Conservation (phyloP, 2,797 vertebrate species). For the Paedocypris micromegethes region DNA sequence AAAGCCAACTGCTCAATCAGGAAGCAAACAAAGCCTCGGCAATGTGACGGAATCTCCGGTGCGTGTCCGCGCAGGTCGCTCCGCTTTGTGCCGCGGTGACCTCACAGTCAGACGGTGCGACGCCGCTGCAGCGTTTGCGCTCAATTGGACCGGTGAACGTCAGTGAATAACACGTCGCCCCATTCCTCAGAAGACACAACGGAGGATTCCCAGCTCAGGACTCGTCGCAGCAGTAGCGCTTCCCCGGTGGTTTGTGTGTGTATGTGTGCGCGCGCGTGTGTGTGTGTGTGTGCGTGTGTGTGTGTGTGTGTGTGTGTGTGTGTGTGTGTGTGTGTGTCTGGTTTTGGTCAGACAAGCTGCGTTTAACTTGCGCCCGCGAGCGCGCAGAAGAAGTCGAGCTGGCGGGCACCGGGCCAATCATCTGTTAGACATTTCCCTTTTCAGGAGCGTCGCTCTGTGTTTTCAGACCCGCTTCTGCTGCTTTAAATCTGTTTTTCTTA, state of each 20-base stretch:
- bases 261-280: too few species aligned
- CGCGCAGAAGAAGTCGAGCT: slow-evolving; percentile 46
- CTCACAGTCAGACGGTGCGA: slow-evolving; percentile 45
- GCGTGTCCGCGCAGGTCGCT: slow-evolving; percentile 44
- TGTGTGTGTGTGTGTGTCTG: slow-evolving; percentile 22
- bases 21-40: slow-evolving; percentile 45
- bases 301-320: neutral
- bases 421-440: slow-evolving; percentile 73
- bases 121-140: slow-evolving; percentile 33
- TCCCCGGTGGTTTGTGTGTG: slow-evolving; percentile 40
- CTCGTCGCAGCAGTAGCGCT: slow-evolving; percentile 51
- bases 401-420: slow-evolving; percentile 60
- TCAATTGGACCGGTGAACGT: slow-evolving; percentile 39
- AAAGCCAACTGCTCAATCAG: slow-evolving; percentile 34
- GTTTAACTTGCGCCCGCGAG: slow-evolving; percentile 60
- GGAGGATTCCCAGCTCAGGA: slow-evolving; percentile 40
- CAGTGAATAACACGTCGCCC: slow-evolving; percentile 37
- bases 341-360: slow-evolving; percentile 53
- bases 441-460: slow-evolving; percentile 65
- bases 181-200: slow-evolving; percentile 36
- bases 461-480: slow-evolving; percentile 62
- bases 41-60: slow-evolving; percentile 40
- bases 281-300: slow-evolving; percentile 18
- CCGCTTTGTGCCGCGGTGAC: slow-evolving; percentile 42
- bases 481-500: slow-evolving; percentile 58